Base-by-base conservation (phyloP, 2,113 vertebrate genomes). In the Empidonax alnorum region DNA sequence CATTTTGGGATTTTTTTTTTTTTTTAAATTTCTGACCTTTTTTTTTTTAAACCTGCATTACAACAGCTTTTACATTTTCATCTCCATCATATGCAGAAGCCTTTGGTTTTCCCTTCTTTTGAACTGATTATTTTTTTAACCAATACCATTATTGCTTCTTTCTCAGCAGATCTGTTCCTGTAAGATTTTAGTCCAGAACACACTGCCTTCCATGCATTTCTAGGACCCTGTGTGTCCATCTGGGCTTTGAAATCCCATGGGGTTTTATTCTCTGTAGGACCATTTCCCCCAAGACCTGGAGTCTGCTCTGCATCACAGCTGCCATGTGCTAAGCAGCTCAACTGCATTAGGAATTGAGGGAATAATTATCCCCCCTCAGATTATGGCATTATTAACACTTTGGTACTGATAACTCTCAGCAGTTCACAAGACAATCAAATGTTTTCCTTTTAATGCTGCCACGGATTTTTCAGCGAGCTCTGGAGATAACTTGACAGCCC, bases 371-470 rank as follows among this genome's bases (percentile, higher is more conserved):
- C 93, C 20, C 59, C 84, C 84, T 65, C 6, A 61, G 94, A 95
- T 97, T 96, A 96, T 74, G 49, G 87, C 67, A 67, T 94, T 98
- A 82, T 97, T 96, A 96, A 77, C 83, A 96, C 98, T 97, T 98
- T 98, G 98, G 98, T 98, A 98, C 98, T 67, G 95, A 98, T 97
- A 97, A 97, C 95, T 97, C 96, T 49, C 87, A 96, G 85, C 89
- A 96, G 94, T 97, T 97, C 96, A 94, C 94, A 93, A 97, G 94
- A 80, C 79, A 49, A 67, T 96, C 89, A 89, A 84, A 93, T 96
- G 86, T 95, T 96, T 97, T 91, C 91, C 87, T 96, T 96, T 92
- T 77, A 91, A 84, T 89, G n/a, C 71, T 86, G 68, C 65, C 33
- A 37, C 27, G 66, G 69, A 90, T 93, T 76, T 95, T 96, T 93